Base-by-base conservation (phyloP, 2,113 vertebrate species). In the Henicopernis longicauda region DNA sequence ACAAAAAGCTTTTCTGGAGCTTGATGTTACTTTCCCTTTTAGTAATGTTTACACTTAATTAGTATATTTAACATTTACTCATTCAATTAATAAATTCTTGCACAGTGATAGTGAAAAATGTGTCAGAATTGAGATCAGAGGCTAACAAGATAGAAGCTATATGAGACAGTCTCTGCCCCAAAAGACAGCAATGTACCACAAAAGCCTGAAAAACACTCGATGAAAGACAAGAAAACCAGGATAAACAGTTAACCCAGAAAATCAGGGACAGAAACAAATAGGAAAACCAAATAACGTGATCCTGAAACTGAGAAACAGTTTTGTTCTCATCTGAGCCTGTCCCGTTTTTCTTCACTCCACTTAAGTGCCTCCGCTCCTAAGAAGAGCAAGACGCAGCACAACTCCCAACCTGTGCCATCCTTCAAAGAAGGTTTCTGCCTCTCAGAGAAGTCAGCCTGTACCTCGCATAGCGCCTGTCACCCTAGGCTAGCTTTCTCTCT, bases 371-470 rank as follows among this genome's bases (percentile, higher is more conserved):
- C 78, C 32, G 26, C 31, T 32, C 20, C 20, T 3, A 12, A 27
- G 47, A 47, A 15, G 12, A 25, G 20, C 57, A 17, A 26, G 42
- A 26, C 1, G 3, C 13, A 50, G 29, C 13, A 23, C 29, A 38
- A 26, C 49, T 17, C 31, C 42, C 2, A 3, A 8, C 34, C 16
- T 1, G 0, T 10, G 0, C 26, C 71, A 27, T 12, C 44, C 54
- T 19, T 7, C 49, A 13, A 1, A 13, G 17, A 3, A 13, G 22
- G 40, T 17, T 22, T 20, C 32, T 14, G 17, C 13, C 47, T 38
- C 52, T 45, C 17, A 4, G 31, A 14, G 27, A 44, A 19, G 38
- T 34, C n/a, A n/a, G 5, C 19, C 49, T 8, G 32, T 4, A 31
- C 14, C 14, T 26, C 8, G 0, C 26, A 5, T 1, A 26, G 25